Conservation (phyloP, 2,113 vertebrate genomes). For the Nettapus auritus region DNA sequence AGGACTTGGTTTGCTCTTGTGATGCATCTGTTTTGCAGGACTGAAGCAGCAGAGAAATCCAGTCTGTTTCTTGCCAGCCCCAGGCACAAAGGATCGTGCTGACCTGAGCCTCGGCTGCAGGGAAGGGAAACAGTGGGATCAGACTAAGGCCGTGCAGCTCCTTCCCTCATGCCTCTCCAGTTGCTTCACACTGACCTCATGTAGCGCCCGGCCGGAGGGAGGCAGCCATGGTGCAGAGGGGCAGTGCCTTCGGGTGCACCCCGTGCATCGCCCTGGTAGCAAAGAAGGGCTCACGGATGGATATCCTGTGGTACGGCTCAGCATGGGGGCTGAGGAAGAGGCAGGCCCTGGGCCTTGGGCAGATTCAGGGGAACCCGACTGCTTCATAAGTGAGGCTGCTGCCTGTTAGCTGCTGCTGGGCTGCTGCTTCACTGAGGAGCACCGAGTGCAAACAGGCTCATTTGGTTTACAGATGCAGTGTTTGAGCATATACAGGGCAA, state of each 20-base stretch:
- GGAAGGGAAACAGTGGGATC: neutral
- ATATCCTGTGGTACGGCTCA: neutral
- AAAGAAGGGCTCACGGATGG: neutral
- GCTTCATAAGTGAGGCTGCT: neutral
- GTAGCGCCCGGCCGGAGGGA: neutral
- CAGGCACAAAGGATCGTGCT: neutral
- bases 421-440: neutral
- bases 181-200: neutral
- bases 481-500: neutral
- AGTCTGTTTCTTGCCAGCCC: neutral
- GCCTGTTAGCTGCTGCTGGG: neutral
- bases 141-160: accelerated
- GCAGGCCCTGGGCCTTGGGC: neutral
- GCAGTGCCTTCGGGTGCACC: neutral
- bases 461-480: conserved; percentile 1
- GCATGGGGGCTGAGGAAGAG: neutral
- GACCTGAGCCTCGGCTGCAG: neutral
- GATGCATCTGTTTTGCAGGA: neutral
- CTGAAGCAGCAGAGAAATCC: neutral
- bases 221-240: too few species aligned
- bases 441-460: neutral
- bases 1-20: neutral
- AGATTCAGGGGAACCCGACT: neutral
- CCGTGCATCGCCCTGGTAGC: too few species aligned
- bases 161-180: neutral